Conservation (phyloP, 2,113 vertebrate species). For the Pomatorhinus ruficollis region DNA sequence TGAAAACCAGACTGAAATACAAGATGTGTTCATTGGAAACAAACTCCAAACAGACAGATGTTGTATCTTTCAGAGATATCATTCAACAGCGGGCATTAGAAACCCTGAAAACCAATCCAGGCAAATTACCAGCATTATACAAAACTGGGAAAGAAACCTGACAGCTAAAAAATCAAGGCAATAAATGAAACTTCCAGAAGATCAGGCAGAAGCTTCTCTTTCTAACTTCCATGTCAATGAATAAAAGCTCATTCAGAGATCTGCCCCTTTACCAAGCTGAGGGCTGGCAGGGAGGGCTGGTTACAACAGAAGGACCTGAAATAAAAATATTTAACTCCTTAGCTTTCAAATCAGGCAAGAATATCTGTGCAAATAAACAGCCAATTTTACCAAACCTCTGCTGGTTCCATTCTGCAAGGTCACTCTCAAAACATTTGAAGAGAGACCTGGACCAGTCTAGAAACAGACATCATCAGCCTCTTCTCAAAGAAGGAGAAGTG, state of each 20-base stretch:
- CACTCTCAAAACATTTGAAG: background rate
- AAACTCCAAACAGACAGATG: background rate
- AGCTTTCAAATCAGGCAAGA: background rate
- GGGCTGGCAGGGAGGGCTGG: background rate
- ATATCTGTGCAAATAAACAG: background rate
- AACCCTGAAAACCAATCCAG: background rate
- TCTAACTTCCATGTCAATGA: background rate
- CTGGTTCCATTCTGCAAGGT: background rate
- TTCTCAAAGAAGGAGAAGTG: background rate
- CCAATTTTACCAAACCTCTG: background rate
- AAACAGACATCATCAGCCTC: background rate
- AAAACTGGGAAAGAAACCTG: background rate
- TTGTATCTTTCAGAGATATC: background rate
- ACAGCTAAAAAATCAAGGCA: background rate
- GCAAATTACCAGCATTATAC: background rate
- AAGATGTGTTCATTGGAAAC: background rate
- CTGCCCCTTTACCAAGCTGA: background rate
- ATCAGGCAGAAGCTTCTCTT: background rate
- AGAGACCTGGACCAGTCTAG: background rate
- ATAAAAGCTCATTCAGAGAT: background rate
- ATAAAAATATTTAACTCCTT: background rate
- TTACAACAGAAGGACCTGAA: background rate
- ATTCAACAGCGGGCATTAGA: background rate
- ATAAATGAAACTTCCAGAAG: background rate
- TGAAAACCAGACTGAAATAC: background rate